phyloP scores from a whole-genome alignment of 2,113 vertebrate genomes.

The Nyctibius bracteatus region DNA sequence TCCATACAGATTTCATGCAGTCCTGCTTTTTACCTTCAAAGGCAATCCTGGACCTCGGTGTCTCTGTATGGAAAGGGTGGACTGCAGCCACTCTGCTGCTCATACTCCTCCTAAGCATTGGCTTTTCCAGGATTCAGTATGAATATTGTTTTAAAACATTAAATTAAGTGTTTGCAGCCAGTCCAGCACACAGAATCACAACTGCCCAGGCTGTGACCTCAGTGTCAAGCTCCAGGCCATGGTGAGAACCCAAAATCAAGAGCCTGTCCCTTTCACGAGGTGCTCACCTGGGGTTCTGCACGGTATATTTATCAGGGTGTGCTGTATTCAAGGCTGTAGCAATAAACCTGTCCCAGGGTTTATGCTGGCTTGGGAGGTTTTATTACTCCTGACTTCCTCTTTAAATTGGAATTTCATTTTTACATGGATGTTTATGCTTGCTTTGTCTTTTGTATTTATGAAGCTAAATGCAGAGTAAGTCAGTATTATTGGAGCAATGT shows the following conservation, averaged over 20 bases:
- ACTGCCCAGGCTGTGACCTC: neutral
- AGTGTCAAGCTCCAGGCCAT: accelerated
- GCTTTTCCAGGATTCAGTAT: neutral
- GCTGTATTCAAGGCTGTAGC: neutral
- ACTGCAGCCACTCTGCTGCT: neutral
- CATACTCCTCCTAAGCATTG: accelerated
- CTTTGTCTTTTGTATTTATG: neutral
- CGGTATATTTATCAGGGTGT: accelerated
- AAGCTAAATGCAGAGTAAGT: neutral
- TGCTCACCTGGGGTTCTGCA: neutral
- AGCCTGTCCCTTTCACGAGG: neutral
- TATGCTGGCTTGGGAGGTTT: neutral
- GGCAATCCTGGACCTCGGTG: accelerated
- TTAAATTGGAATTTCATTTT: neutral
- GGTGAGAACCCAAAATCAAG: neutral
- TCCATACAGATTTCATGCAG: neutral
- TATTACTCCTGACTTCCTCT: neutral
- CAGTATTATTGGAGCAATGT: accelerated
- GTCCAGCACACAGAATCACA: neutral
- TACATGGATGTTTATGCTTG: neutral
- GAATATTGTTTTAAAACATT: neutral
- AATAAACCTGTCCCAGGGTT: neutral
- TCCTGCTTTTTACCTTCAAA: neutral
- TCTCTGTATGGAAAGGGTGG: neutral
- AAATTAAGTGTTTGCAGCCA: neutral